A percentile compares a stretch with the other conserved stretches of the same genome.
These are phyloP conservation scores for Anser cygnoides DNA, from an alignment of 2,113 vertebrate species.

Conservation along the genomic window DNA sequence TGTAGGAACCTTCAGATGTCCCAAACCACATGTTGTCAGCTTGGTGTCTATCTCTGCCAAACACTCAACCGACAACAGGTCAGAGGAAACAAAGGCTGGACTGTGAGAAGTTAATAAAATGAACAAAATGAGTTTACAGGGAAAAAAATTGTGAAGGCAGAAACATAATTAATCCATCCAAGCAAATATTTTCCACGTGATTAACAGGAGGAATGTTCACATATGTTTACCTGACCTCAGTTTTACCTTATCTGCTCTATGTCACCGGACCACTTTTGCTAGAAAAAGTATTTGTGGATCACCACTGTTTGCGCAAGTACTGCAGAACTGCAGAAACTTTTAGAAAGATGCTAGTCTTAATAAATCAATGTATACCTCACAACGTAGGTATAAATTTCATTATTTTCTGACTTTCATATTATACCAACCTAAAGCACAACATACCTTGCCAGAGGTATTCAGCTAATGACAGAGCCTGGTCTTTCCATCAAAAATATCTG, in stretches of 20 bases:
- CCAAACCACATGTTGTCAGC: neutral
- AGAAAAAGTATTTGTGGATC: neutral
- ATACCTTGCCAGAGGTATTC: accelerated
- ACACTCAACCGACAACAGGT: neutral
- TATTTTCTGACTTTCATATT: neutral
- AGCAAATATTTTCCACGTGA: neutral
- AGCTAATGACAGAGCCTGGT: neutral
- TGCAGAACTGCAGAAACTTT: neutral
- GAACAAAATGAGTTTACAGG: neutral
- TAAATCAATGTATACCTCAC: neutral
- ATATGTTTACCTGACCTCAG: neutral
- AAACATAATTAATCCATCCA: neutral
- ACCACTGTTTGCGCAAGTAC: neutral
- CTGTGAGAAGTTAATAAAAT: neutral
- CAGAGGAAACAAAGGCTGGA: neutral
- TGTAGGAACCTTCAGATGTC: neutral
- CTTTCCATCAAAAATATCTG: neutral
- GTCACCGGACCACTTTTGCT: neutral
- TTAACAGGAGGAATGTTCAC: neutral
- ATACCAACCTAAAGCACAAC: neutral
- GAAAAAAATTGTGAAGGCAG: neutral
- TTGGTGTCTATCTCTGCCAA: neutral
- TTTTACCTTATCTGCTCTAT: neutral
- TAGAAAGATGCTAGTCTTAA: neutral
- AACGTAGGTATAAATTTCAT: neutral